A percentile compares a stretch with the other conserved stretches of the same genome.
Evolutionary conservation across 2,888 invertebrate genomes (phyloP).

Genomic region (Lordiphosa andalusiaca): DNA sequence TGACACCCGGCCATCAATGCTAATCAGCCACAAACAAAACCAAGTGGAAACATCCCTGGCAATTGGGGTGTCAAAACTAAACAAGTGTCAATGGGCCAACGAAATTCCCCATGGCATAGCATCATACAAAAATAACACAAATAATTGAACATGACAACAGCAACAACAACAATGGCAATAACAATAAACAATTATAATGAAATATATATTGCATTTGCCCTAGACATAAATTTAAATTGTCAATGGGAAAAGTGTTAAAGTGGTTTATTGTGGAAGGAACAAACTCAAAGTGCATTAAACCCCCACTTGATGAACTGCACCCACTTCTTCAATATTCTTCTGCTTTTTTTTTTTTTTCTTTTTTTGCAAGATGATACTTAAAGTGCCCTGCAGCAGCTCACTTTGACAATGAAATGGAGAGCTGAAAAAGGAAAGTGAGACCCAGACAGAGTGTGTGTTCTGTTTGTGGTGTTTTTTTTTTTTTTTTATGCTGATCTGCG

Average conservation of each 20-base stretch:
- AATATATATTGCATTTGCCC: conserved; percentile 45
- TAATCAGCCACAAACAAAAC: background rate
- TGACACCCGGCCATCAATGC: no score
- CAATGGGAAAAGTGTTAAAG: conserved; percentile 14
- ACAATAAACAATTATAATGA: conserved; percentile 21
- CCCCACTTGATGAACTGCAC: conserved; percentile 44
- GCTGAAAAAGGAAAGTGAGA: conserved; percentile 21
- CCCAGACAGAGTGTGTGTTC: conserved; percentile 42
- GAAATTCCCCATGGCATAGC: conserved; percentile 34
- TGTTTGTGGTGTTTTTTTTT: conserved; percentile 5
- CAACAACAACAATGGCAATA: background rate
- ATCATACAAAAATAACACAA: conserved; percentile 14
- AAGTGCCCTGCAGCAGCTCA: conserved; percentile 31
- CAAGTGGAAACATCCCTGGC: conserved; percentile 20
- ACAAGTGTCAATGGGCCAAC: conserved; percentile 66
- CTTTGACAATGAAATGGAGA: conserved; percentile 44
- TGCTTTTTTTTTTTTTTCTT: no score
- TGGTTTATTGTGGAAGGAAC: background rate
- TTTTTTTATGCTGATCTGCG: conserved; percentile 16
- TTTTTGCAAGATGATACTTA: conserved; percentile 48
- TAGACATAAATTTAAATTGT: conserved; percentile 68
- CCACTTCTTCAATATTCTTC: conserved; percentile 24
- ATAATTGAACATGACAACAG: conserved; percentile 43
- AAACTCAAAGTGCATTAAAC: conserved; percentile 29
- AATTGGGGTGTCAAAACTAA: conserved; percentile 60